These are phyloP conservation scores for Sinosuthora webbiana DNA, from an alignment of 2,113 vertebrate genomes.

Conservation along the genomic window DNA sequence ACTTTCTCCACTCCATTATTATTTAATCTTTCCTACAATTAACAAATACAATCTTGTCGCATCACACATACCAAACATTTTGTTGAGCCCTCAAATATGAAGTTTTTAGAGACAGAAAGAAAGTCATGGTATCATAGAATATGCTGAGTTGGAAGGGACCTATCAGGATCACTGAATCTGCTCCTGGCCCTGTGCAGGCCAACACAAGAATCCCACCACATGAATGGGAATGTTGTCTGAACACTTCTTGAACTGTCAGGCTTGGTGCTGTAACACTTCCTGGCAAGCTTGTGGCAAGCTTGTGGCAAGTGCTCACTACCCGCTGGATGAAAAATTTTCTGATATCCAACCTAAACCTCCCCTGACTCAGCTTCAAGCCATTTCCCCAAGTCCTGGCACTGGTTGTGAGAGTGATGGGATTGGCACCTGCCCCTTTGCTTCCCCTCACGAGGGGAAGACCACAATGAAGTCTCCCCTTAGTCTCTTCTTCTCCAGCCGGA, in stretches of 20 bases:
- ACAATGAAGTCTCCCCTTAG: neutral
- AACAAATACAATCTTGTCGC: neutral
- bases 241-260: neutral
- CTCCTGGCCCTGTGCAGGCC: neutral
- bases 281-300: neutral
- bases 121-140: neutral
- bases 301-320: neutral
- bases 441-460: neutral
- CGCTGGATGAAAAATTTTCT: neutral
- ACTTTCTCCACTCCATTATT: neutral
- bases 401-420: neutral
- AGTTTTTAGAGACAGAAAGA: neutral
- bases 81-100: accelerated
- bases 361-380: neutral
- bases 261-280: neutral
- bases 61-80: neutral
- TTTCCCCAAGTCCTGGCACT: neutral
- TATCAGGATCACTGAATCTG: neutral
- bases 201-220: neutral
- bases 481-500: no score
- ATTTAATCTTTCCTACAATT: neutral
- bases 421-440: neutral
- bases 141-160: neutral
- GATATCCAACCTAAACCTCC: neutral
- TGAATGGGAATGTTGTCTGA: no score